Evolutionary conservation across 2,797 vertebrate genomes (phyloP), one percentile per base, ranked within the genome.

Genomic region (Petrocephalus schoutedeni): DNA sequence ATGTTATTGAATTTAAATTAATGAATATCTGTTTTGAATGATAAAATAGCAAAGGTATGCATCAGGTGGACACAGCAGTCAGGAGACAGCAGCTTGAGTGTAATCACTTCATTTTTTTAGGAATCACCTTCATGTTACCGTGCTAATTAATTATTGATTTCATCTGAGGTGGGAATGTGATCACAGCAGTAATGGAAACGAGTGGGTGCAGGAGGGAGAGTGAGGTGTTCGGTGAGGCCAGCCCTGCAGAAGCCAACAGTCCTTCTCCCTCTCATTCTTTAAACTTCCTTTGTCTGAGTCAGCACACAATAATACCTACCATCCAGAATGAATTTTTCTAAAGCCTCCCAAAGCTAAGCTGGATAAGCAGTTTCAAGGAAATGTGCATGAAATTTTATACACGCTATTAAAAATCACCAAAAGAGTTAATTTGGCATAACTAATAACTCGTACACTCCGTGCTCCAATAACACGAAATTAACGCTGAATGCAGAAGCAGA

Each of bases 101-200:
- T 85, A 3, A 14, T 57, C 54, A 19, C 54, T 57, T 85, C 58
- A 10, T n/a, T 56, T 85, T 28, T 32, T 36, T 21, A 56, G 36
- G 36, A 41, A 32, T 85, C 83, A 85, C 83, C 83, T 85, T 85
- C 83, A 85, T 28, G 53, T 85, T 28, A 41, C 23, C 2, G 51
- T 58, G 83, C 28, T 58, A 56, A 51, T 86, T 36, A 90, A 90
- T 91, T 91, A 91, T 91, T 90, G 90, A 91, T 91, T 90, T 88
- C 89, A 90, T 89, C 77, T 57, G 88, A 87, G 88, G 82, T 88
- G 59, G 88, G 83, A 59, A 86, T 90, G 89, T 89, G 89, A 89
- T 89, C 88, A 88, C 71, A 86, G 36, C 67, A 84, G 85, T 90
- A 91, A 90, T 91, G 80, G 89, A 89, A 89, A 86, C 89, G 86